Conservation (phyloP, 1,140 invertebrate genomes). For the Physella acuta region DNA sequence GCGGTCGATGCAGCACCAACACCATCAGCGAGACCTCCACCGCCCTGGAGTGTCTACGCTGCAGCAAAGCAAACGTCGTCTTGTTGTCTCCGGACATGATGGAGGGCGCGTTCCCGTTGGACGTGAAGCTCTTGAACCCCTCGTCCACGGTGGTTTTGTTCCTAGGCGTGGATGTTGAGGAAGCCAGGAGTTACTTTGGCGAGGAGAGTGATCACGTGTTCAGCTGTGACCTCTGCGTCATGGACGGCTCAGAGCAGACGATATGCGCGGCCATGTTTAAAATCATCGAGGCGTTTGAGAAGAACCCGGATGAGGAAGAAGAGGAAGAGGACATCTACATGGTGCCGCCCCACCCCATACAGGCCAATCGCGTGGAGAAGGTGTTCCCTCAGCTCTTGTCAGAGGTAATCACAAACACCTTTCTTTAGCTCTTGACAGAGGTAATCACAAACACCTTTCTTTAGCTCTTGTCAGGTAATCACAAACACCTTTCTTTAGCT, state of each 20-base stretch:
- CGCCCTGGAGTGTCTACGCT: background rate
- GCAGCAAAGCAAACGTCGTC: background rate
- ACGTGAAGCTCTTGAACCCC: conserved; percentile 6
- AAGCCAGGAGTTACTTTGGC: background rate
- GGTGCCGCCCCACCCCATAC: background rate
- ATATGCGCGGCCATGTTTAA: background rate
- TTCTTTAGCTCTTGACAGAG: too few relatives aligned
- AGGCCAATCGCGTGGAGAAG: background rate
- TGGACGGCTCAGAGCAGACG: background rate
- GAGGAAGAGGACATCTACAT: conserved; percentile 8
- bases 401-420: too few relatives aligned
- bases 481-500: too few relatives aligned
- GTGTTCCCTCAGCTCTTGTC: background rate
- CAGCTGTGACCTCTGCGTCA: background rate
- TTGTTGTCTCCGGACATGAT: conserved; percentile 7
- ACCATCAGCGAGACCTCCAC: background rate
- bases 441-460: too few relatives aligned
- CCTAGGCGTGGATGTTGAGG: conserved; percentile 6
- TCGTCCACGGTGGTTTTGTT: background rate
- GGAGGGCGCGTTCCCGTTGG: background rate
- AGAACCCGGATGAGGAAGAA: background rate
- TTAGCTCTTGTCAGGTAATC: too few relatives aligned
- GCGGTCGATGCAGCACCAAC: background rate
- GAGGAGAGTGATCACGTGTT: conserved; percentile 4
- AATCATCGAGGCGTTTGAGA: conserved; percentile 7